Percentiles rank a stretch among this genome's conserved stretches.
These are phyloP conservation scores for Tricholaema leucomelas DNA, from an alignment of 2,113 vertebrate species.

Conservation along the genomic window DNA sequence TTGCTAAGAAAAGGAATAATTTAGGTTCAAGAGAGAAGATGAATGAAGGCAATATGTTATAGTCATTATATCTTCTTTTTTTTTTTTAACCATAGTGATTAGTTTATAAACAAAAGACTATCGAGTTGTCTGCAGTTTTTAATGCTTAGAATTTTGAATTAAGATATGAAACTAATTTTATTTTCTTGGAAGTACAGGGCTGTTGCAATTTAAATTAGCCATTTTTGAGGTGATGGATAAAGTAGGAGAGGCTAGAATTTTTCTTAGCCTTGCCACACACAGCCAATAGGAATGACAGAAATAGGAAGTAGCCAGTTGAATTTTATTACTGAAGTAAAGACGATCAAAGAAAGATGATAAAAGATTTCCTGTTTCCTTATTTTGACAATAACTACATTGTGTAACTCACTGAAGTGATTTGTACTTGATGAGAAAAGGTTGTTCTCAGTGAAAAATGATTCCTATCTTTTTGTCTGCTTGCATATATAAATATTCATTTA, in stretches of 20 bases:
- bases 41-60: not conserved
- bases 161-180: not conserved
- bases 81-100: not conserved
- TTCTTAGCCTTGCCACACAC: not conserved
- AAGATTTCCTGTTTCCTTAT: not conserved
- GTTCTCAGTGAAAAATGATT: not conserved
- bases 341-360: not conserved
- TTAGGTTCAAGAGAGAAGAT: not conserved
- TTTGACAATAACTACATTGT: not conserved
- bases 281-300: not conserved
- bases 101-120: not conserved
- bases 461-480: not conserved
- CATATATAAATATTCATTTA: not conserved
- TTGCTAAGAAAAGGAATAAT: not conserved
- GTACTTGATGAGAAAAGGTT: not conserved
- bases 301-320: not conserved
- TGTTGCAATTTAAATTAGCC: not conserved
- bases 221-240: not conserved
- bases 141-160: not conserved
- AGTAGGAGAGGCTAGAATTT: not conserved
- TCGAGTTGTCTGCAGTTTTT: not conserved
- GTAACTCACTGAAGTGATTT: not conserved
- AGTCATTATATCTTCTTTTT: not conserved
- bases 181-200: not conserved
- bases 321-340: not conserved